Evolutionary conservation across 2,888 invertebrate genomes (phyloP).

Genomic region (Boloria selene): DNA sequence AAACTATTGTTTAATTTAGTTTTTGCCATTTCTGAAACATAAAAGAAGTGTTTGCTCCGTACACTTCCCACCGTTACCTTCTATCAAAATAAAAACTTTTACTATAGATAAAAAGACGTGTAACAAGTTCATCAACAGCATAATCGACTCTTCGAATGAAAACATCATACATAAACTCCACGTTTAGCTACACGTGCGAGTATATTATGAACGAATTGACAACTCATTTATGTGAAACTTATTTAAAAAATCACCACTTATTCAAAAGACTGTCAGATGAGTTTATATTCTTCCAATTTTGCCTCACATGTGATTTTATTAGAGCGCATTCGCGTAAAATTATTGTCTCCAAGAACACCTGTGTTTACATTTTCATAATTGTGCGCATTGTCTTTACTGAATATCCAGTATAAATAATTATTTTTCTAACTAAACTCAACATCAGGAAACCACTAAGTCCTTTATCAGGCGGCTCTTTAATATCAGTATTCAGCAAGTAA

Average conservation of each 20-base stretch:
- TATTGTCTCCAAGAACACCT: constrained; percentile 44
- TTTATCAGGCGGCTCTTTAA: not conserved
- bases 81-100: too few species aligned
- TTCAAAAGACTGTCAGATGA: constrained; percentile 6
- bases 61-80: too few species aligned
- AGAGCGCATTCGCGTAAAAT: not conserved
- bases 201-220: not conserved
- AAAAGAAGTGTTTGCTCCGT: too few species aligned
- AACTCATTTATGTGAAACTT: not conserved
- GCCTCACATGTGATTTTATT: too few species aligned
- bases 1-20: too few species aligned
- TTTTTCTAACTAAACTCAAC: not conserved
- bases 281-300: not conserved
- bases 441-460: not conserved
- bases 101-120: constrained; percentile 20
- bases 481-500: not conserved
- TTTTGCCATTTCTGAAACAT: too few species aligned
- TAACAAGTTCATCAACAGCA: not conserved
- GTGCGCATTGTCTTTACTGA: constrained; percentile 25
- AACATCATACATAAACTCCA: not conserved
- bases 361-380: constrained; percentile 52
- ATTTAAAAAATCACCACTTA: not conserved
- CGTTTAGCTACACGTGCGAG: not conserved
- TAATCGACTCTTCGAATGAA: not conserved
- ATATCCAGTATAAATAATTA: not conserved